These are phyloP conservation scores for Procambarus clarkii DNA, from an alignment of 1,140 invertebrate genomes.

Conservation along the genomic window DNA sequence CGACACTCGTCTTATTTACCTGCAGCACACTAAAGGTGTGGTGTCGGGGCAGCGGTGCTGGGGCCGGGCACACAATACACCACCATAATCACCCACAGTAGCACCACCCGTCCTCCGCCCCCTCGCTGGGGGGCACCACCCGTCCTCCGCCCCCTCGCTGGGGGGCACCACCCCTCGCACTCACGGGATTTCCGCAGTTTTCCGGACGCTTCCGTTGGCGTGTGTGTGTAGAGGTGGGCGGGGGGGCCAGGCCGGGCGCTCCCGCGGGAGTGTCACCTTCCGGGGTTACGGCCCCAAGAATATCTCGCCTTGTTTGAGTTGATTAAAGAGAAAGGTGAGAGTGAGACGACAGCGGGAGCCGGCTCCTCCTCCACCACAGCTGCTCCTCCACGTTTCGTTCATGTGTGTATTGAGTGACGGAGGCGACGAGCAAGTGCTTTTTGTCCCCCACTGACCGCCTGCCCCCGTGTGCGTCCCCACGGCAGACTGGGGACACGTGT, in stretches of 20 bases:
- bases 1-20: background rate
- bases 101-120: conserved; percentile 15
- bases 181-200: conserved; percentile 64
- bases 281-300: conserved; percentile 16
- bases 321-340: conserved; percentile 1
- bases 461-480: conserved; percentile 20
- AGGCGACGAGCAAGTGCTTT: conserved; percentile 54
- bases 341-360: background rate
- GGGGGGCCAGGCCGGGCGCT: background rate
- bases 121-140: background rate
- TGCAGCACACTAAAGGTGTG: background rate
- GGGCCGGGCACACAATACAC: conserved; percentile 36
- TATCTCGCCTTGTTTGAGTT: conserved; percentile 23
- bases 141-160: background rate
- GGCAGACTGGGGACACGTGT: too few relatives aligned
- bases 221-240: too few relatives aligned
- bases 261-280: conserved; percentile 18
- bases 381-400: conserved; percentile 33
- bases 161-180: background rate
- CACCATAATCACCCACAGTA: conserved; percentile 32
- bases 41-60: background rate
- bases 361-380: background rate
- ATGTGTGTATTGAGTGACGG: conserved; percentile 51
- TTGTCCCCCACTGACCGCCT: conserved; percentile 50
- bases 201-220: conserved; percentile 52